These are phyloP conservation scores for Procambarus clarkii DNA, from an alignment of 1,140 invertebrate genomes.

Conservation along the genomic window DNA sequence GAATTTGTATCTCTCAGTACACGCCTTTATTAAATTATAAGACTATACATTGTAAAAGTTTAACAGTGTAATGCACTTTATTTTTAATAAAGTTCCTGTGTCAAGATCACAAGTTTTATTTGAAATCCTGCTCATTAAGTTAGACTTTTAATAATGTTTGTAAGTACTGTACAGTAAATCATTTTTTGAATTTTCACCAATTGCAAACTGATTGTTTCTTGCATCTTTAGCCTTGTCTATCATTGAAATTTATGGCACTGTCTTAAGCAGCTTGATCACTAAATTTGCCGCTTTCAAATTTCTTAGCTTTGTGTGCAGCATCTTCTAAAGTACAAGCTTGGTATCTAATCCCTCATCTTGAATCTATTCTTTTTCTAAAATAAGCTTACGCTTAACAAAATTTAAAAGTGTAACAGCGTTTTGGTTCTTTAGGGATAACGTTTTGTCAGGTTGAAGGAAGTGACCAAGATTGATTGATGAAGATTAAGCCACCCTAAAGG, in stretches of 20 bases:
- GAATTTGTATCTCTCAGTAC: conserved; percentile 7
- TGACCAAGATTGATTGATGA: too few relatives aligned
- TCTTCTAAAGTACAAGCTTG: too few relatives aligned
- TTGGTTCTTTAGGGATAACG: too few relatives aligned
- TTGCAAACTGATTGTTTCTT: background rate
- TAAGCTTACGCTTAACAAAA: too few relatives aligned
- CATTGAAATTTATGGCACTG: background rate
- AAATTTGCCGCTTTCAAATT: background rate
- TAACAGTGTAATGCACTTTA: conserved; percentile 20
- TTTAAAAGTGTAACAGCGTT: too few relatives aligned
- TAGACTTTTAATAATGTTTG: background rate
- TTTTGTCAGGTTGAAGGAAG: too few relatives aligned
- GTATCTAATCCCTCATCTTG: too few relatives aligned
- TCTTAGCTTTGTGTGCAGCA: background rate
- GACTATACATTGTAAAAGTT: conserved; percentile 10
- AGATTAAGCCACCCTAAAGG: too few relatives aligned
- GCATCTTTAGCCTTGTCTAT: background rate
- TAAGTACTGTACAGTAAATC: background rate
- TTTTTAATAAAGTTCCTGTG: conserved; percentile 22
- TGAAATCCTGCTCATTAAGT: conserved; percentile 28
- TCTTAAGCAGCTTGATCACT: conserved; percentile 10
- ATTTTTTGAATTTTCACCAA: background rate
- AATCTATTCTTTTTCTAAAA: too few relatives aligned
- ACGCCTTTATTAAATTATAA: conserved; percentile 25
- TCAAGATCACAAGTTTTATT: conserved; percentile 23